Percentiles rank a stretch among this genome's conserved stretches.
Conservation (phyloP, 2,797 vertebrate genomes). For the Fistularia tabacaria region DNA sequence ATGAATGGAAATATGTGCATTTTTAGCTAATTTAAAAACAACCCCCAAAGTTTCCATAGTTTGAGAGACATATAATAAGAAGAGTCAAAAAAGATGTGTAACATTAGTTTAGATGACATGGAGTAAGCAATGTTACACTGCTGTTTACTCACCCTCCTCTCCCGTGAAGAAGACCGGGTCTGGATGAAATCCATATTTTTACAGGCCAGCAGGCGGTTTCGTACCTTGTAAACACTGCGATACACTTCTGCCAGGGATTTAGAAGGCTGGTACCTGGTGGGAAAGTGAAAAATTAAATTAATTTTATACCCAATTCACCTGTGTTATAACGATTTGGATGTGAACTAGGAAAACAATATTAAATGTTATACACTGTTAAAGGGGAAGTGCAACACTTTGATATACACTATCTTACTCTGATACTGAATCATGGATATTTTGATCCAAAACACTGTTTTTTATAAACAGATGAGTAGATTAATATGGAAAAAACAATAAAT, state of each 20-base stretch:
- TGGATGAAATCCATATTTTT: conserved; percentile 96
- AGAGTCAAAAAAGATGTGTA: neutral
- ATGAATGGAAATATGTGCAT: neutral
- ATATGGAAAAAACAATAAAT: no score
- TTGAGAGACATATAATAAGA: neutral
- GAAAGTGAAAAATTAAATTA: neutral
- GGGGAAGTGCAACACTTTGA: no score
- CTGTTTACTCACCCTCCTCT: conserved; percentile 85
- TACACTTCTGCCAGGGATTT: conserved; percentile 91
- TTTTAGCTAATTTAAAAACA: neutral
- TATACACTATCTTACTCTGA: no score
- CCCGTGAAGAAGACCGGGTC: conserved; percentile 87
- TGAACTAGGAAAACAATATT: no score
- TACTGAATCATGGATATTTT: no score
- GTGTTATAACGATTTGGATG: no score
- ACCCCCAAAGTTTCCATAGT: neutral
- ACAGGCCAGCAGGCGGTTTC: conserved; percentile 92
- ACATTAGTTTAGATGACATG: no score
- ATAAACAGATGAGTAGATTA: no score
- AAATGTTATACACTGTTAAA: no score
- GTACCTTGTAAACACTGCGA: conserved; percentile 92
- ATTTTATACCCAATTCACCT: no score
- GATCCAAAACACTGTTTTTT: no score
- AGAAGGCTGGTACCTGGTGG: conserved; percentile 89
- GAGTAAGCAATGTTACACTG: neutral